Evolutionary conservation across 2,113 vertebrate genomes (phyloP), one percentile per base, ranked within the genome.

Genomic region (Scomber colias): DNA sequence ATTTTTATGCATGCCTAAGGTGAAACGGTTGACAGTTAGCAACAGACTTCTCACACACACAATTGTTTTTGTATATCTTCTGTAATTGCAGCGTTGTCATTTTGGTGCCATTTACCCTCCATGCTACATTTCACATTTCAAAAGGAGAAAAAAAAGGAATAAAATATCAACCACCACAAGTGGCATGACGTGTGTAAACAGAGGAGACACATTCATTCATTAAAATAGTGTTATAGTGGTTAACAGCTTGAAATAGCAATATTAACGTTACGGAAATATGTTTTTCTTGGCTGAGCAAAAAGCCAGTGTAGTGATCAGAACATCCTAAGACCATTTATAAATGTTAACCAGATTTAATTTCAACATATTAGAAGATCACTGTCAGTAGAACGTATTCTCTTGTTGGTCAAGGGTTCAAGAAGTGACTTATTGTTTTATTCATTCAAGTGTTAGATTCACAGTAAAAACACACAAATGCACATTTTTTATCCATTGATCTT

Each of bases 41-140:
- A 63, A 74, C 5, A 1, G 24, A 74, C 66, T 75, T 54, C 45
- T 63, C 35, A 71, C n/a, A 12, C 40, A 40, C 59, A 11, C n/a
- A 31, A n/a, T 27, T 50, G 12, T 54, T 63, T 54, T 44, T 46
- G 16, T 13, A 21, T 21, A 24, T 56, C 49, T 24, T 55, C 12
- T 55, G 35, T 57, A 27, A 56, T n/a, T 16, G 24, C 40, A 3
- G 21, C 11, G 30, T 13, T 55, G 16, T 14, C 11, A 2, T 69
- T 69, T 56, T 54, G 57, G n/a, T 19, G 19, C 21, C 31, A 27
- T 51, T 51, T n/a, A 68, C 46, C 19, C 35, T 50, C 50, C 24
- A 31, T 59, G 21, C 57, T n/a, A 15, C 49, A 19, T 46, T 46
- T 21, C 24, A 44, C 62, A 40, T 40, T 40, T 9, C 6, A 40